These are phyloP conservation scores for Zhengitettix transpicula DNA, from an alignment of 2,888 invertebrate genomes.

Conservation along the genomic window DNA sequence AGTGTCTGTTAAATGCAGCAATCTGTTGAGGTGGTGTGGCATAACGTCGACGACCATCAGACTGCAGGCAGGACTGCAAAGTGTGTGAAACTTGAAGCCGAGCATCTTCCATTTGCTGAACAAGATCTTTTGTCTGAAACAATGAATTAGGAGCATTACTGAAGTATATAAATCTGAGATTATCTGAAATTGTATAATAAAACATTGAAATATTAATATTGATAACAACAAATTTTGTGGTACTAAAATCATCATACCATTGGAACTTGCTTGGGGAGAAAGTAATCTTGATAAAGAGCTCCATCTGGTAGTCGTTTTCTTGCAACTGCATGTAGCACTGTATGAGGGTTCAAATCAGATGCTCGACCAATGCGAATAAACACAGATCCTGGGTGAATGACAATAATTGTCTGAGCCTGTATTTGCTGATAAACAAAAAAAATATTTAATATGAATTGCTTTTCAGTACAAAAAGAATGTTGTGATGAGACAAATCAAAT, in stretches of 20 bases:
- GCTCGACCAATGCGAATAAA: conserved; percentile 80
- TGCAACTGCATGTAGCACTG: conserved; percentile 72
- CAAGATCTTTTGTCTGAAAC: conserved; percentile 40
- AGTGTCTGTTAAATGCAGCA: conserved; percentile 68
- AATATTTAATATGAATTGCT: not conserved
- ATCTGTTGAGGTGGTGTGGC: conserved; percentile 83
- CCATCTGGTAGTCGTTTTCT: conserved; percentile 42
- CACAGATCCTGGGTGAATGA: conserved; percentile 89
- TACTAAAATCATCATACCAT: conserved; percentile 23
- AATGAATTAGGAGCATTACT: conserved; percentile 1
- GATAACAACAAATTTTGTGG: not conserved
- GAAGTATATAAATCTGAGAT: not conserved
- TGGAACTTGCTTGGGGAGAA: conserved; percentile 46
- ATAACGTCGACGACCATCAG: conserved; percentile 59
- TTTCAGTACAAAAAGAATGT: too few relatives aligned
- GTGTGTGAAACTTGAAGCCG: conserved; percentile 69
- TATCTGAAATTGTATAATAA: not conserved
- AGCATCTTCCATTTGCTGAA: conserved; percentile 69
- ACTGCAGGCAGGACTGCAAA: conserved; percentile 70
- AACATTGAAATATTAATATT: not conserved
- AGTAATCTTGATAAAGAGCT: conserved; percentile 39
- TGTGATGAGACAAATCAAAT: too few relatives aligned
- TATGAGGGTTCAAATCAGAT: conserved; percentile 73
- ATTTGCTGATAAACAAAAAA: conserved; percentile 39
- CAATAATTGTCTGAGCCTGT: conserved; percentile 66